A percentile compares a stretch with the other conserved stretches of the same genome.
These are phyloP conservation scores for Ceratotherium simum DNA, from an alignment of 2,113 vertebrate genomes.

Conservation along the genomic window DNA sequence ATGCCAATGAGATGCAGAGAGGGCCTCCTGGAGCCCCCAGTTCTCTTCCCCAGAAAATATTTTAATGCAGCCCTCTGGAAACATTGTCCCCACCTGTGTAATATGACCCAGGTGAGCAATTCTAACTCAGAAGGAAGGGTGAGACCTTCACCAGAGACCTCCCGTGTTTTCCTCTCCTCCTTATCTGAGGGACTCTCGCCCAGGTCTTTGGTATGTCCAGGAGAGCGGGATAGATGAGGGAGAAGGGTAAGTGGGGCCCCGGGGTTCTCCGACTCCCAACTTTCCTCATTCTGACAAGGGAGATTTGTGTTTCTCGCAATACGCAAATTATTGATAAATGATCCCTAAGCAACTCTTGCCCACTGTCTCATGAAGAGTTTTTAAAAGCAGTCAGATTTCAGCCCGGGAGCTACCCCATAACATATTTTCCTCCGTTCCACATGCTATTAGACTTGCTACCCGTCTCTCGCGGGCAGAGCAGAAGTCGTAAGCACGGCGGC, in stretches of 20 bases:
- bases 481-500: not conserved
- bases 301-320: not conserved
- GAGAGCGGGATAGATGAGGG: not conserved
- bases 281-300: not conserved
- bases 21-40: not conserved
- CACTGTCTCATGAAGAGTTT: not conserved
- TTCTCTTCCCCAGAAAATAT: not conserved
- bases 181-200: not conserved
- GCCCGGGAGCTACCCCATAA: not conserved
- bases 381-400: constrained; percentile 4
- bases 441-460: not conserved
- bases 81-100: not conserved
- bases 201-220: not conserved
- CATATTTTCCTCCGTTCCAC: not conserved
- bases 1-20: not conserved
- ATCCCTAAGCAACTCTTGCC: not conserved
- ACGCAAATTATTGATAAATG: not conserved
- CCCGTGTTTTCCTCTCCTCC: not conserved
- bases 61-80: not conserved
- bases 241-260: not conserved
- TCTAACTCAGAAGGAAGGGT: constrained; percentile 9
- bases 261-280: not conserved
- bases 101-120: not conserved
- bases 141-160: not conserved
- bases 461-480: not conserved